Base-by-base conservation (phyloP, 2,888 invertebrate species). In the Drosophila tanythrix region DNA sequence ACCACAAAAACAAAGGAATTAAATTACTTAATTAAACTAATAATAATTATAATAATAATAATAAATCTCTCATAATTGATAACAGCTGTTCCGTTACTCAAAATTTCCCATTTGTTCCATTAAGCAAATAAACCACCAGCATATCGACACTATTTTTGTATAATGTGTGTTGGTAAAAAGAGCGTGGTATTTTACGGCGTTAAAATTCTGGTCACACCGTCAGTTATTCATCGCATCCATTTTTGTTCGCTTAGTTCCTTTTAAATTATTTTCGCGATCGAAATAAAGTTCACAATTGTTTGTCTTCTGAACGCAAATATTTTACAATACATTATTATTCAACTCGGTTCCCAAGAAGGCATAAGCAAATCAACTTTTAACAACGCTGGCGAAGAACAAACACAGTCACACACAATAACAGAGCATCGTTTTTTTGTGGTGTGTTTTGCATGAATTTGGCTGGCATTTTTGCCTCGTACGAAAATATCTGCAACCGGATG, bases 211-310 rank as follows among this genome's bases (percentile, higher is more conserved):
- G 76, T 60, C 60, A 70, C 70, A 66, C 10, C 38, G 8, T 40
- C n/a, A 53, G 38, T 71, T 71, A 74, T 71, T 77, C 61, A 79
- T 75, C 60, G 77, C 77, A 75, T 75, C 71, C 75, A 78, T 79
- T 78, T 77, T 75, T 64, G 74, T 74, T 78, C 70, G 53, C 66
- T 79, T 74, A 31, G 29, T 71, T 74, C 46, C 38, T 58, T 63
- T 77, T 59, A 46, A 51, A 60, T 52, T 79, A 55, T 70, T 79
- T 79, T 75, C 51, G 61, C 51, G 52, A 61, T 7, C 25, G 15
- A 50, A 61, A 48, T 48, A 58, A 38, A n/a, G 27, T 33, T 48
- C 51, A 21, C 57, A 52, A 51, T 60, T 70, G 10, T 53, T 74
- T 78, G 27, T n/a, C 29, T 33, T 27, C 11, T 56, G 48, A 60